Evolutionary conservation across 2,797 vertebrate genomes (phyloP).

Genomic region (Parambassis ranga): DNA sequence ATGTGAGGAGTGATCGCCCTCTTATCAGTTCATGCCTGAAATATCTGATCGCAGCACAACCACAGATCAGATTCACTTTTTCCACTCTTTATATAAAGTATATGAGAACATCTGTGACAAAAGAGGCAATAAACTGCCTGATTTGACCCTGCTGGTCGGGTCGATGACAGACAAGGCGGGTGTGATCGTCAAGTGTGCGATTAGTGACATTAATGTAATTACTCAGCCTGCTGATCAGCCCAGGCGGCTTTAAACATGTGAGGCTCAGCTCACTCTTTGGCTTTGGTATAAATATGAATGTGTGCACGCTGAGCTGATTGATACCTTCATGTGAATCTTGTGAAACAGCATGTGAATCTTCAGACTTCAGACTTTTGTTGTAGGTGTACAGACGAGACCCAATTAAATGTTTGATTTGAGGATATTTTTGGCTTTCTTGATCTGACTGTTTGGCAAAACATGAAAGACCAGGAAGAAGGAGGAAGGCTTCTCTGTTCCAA

Average conservation of each 20-base stretch:
- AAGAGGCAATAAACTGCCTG: too few species aligned
- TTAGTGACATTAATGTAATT: conserved; percentile 52
- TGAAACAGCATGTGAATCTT: background rate
- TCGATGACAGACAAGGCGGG: conserved; percentile 13
- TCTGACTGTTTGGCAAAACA: conserved; percentile 54
- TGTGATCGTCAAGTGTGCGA: conserved; percentile 37
- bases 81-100: too few species aligned
- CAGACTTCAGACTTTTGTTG: too few species aligned
- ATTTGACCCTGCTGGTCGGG: conserved; percentile 24
- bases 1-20: too few species aligned
- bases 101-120: too few species aligned
- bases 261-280: conserved; percentile 30
- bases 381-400: too few species aligned
- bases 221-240: conserved; percentile 47
- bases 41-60: too few species aligned
- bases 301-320: background rate
- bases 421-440: conserved; percentile 46
- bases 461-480: conserved; percentile 44
- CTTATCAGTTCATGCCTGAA: too few species aligned
- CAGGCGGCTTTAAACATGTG: conserved; percentile 31
- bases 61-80: too few species aligned
- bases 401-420: conserved; percentile 6
- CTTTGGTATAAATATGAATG: conserved; percentile 42
- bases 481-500: conserved; percentile 20
- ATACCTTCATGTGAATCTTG: conserved; percentile 22